These are phyloP conservation scores for Trachymyrmex cornetzi DNA, from an alignment of 1,140 invertebrate genomes.

Conservation along the genomic window DNA sequence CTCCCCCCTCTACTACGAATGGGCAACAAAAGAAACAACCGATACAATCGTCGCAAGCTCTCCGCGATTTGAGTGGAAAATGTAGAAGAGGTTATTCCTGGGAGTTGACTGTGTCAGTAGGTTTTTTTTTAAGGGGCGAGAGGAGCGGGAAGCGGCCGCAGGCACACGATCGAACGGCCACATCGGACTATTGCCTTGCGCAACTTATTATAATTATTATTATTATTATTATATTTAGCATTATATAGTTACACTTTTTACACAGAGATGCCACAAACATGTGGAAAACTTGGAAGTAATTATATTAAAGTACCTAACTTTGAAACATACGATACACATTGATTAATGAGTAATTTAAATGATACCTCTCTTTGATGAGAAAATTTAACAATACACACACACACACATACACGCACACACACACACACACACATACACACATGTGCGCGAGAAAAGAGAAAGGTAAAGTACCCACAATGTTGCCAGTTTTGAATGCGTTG, in stretches of 20 bases:
- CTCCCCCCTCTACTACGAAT: constrained; percentile 68
- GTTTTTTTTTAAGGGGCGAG: constrained; percentile 73
- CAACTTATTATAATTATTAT: constrained; percentile 83
- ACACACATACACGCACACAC: neutral
- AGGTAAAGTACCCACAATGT: constrained; percentile 74
- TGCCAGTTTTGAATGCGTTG: constrained; percentile 83
- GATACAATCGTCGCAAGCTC: constrained; percentile 63
- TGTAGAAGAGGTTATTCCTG: constrained; percentile 70
- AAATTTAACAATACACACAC: constrained; percentile 47
- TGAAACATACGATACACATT: constrained; percentile 78
- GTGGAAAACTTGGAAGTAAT: constrained; percentile 82
- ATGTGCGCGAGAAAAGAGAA: constrained; percentile 44
- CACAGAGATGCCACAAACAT: constrained; percentile 81
- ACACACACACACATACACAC: neutral
- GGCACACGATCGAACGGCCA: constrained; percentile 76
- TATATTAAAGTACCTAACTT: constrained; percentile 82
- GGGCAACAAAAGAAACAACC: constrained; percentile 71
- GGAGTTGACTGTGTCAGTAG: constrained; percentile 76
- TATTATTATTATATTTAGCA: constrained; percentile 83
- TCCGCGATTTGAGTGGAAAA: constrained; percentile 69
- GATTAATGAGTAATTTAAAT: constrained; percentile 74
- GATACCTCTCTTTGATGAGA: constrained; percentile 68
- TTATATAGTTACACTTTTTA: constrained; percentile 85
- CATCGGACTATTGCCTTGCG: constrained; percentile 84
- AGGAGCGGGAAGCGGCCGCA: constrained; percentile 78